Evolutionary conservation across 2,888 invertebrate species (phyloP), one percentile per base, ranked within the genome.

Genomic region (Tiphia femorata): DNA sequence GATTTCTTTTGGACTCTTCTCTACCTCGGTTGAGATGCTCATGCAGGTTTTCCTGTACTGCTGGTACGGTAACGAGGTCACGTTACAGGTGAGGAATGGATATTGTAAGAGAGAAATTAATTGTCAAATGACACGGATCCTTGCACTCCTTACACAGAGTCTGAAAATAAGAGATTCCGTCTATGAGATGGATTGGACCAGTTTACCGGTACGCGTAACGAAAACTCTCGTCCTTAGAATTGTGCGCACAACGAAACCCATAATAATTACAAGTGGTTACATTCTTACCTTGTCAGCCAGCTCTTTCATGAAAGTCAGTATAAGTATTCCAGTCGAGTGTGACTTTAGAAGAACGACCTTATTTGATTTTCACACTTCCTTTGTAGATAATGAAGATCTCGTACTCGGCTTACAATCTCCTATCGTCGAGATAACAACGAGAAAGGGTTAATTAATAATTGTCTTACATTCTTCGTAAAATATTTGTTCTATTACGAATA

Each of bases 21-120:
- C 1, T 64, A 57, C 27, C 25, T 49, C 10, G n/a, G n/a, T 0
- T 54, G 49, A n/a, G 5, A 51, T 56, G 38, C 17, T 64, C 2
- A 25, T 27, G 10, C 74, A 77, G 51, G 70, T 77, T 29, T 73
- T 70, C 33, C 64, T 73, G n/a, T 62, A 74, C 38, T 77, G 76
- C 33, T 77, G 76, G 73, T 68, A 67, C 19, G 78, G 76, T 8
- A 74, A 75, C 40, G 72, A 77, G 44, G 59, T 78, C 1, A 59
- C 50, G 2, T n/a, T 62, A 8, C 57, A 65, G 59, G 62, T 66
- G 40, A 12, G 19, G 1, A 14, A 2, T 3, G 2, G 14, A 16
- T 8, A n/a, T 7, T 16, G 35, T 37, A 2, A 1, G 17, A 8
- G 14, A 17, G 8, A 6, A 12, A 17, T 37, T 7, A 16, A 10